Conservation (phyloP, 2,888 invertebrate species). For the Plagodis pulveraria region DNA sequence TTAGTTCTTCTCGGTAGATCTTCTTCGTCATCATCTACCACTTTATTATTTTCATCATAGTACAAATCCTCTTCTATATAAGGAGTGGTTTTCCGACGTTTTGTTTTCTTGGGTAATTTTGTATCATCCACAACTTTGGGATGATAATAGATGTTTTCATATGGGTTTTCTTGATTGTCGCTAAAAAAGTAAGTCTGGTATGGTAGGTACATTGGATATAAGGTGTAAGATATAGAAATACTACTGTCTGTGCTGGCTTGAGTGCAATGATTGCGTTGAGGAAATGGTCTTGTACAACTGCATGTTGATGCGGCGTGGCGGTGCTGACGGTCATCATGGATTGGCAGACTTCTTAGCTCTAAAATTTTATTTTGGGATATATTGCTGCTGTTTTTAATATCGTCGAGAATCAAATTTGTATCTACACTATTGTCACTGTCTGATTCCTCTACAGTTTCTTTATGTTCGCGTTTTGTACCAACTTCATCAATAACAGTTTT, state of each 20-base stretch:
- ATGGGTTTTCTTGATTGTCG: conserved; percentile 23
- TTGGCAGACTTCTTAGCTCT: conserved; percentile 61
- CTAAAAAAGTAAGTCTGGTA: conserved; percentile 51
- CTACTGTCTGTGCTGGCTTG: conserved; percentile 16
- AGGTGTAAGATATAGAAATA: conserved; percentile 22
- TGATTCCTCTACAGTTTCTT: conserved; percentile 6
- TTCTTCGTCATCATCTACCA: conserved; percentile 19
- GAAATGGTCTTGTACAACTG: conserved; percentile 24
- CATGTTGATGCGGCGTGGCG: conserved; percentile 20
- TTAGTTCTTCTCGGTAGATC: conserved; percentile 8
- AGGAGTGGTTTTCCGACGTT: conserved; percentile 47
- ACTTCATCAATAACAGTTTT: conserved; percentile 27
- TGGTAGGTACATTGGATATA: conserved; percentile 48
- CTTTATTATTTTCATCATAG: conserved; percentile 45
- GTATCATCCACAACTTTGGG: conserved; percentile 42
- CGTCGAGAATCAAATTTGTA: conserved; percentile 4
- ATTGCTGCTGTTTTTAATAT: conserved; percentile 16
- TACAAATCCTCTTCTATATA: conserved; percentile 42
- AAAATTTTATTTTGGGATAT: conserved; percentile 53
- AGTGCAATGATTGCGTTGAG: conserved; percentile 8
- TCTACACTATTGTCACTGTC: conserved; percentile 8
- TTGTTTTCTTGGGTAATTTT: conserved; percentile 46
- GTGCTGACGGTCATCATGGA: conserved; percentile 9
- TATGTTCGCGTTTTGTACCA: neutral
- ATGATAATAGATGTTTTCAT: conserved; percentile 44